Evolutionary conservation across 2,113 vertebrate species (phyloP), one percentile per base, ranked within the genome.

Genomic region (Lophochroa leadbeateri): DNA sequence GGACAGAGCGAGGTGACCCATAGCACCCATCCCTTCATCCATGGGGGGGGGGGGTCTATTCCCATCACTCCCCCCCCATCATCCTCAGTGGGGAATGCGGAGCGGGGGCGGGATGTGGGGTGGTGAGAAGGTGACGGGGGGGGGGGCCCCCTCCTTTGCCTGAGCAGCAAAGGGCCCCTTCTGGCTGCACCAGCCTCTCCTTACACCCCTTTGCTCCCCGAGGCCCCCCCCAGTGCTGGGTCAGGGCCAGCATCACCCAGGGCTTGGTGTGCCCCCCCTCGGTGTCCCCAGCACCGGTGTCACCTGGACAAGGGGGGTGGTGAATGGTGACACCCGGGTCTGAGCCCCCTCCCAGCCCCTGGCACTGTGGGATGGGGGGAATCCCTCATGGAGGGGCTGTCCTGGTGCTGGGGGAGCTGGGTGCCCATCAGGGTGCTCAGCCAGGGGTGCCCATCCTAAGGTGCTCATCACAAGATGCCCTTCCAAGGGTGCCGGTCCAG

Each of bases 41-140:
- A 7, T 4, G 37, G 37, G 19, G 44, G 31, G 44, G 31, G 37
- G 57, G 57, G 7, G 13, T 27, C 27, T 49, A 81, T 71, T 63
- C 3, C n/a, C 6, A 3, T 47, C 5, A 0, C 39, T 41, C 39
- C 16, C 27, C n/a, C 0, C 3, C 28, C 53, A n/a, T 25, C 33
- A 44, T 39, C 4, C 2, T 27, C 0, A 6, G 11, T 1, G 1
- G n/a, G 39, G 24, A 27, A 19, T 72, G 35, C 2, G 31, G 33
- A 71, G 33, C 68, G 18, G 43, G 43, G 43, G 43, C 17, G 17
- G 43, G 43, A 44, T 17, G 43, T 18, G 43, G 43, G 43, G 43
- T 44, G 43, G 7, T 17, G 16, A 17, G 43, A 44, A 8, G 43
- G 17, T 44, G 43, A 17, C 7, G 16, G 43, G 43, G 43, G 43